Evolutionary conservation across 2,888 invertebrate species (phyloP).

Genomic region (Calliscelio sp.): DNA sequence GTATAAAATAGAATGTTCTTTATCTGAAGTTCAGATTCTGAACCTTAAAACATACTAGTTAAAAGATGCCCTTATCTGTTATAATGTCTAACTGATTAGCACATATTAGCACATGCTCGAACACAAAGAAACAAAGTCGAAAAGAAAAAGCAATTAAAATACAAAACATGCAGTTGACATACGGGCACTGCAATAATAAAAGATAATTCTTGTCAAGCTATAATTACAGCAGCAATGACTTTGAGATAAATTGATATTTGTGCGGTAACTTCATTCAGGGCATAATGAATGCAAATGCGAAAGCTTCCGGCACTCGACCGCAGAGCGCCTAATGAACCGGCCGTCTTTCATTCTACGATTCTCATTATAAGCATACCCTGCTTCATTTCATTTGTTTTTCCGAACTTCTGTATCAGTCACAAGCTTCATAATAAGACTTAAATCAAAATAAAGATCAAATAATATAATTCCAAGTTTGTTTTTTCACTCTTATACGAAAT

Average conservation of each 20-base stretch:
- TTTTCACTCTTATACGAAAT: too few species aligned
- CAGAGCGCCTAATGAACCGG: conserved; percentile 54
- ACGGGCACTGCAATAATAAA: conserved; percentile 27
- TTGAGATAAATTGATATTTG: conserved; percentile 52
- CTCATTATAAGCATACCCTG: conserved; percentile 54
- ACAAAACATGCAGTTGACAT: conserved; percentile 23
- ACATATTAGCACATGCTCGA: background rate
- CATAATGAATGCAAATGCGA: conserved; percentile 54
- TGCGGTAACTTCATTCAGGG: conserved; percentile 41
- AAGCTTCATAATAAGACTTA: conserved; percentile 6
- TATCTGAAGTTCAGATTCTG: too few species aligned
- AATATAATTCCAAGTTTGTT: too few species aligned
- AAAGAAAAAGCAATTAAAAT: conserved; percentile 27
- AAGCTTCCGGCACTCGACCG: conserved; percentile 53
- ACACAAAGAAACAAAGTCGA: background rate
- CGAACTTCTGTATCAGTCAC: conserved; percentile 34
- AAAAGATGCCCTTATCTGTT: background rate
- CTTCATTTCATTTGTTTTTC: conserved; percentile 45
- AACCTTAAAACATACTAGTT: too few species aligned
- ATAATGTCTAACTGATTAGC: background rate
- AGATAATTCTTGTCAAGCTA: conserved; percentile 36
- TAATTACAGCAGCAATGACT: conserved; percentile 46
- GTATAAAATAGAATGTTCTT: too few species aligned
- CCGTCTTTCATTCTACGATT: conserved; percentile 57
- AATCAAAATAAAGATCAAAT: conserved; percentile 31